Percentiles rank a stretch among this genome's conserved stretches.
phyloP scores from a whole-genome alignment of 2,888 invertebrate genomes.

The Matsumyia berberina region DNA sequence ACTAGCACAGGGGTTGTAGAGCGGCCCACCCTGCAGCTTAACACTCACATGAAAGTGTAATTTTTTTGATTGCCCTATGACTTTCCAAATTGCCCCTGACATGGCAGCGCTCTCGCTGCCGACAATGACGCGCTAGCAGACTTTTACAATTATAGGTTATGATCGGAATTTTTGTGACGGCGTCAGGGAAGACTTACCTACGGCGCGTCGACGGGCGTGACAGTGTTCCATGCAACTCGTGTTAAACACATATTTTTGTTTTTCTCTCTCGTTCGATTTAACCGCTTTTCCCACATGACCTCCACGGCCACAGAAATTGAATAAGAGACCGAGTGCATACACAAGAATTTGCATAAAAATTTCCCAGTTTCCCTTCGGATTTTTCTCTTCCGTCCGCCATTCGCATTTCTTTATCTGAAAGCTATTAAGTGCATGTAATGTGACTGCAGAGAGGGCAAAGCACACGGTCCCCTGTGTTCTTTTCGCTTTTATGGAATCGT shows the following conservation, averaged over 20 bases:
- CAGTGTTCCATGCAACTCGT: conserved; percentile 53
- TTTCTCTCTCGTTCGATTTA: conserved; percentile 19
- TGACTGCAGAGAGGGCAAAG: conserved; percentile 51
- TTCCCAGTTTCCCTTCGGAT: conserved; percentile 14
- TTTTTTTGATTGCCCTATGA: conserved; percentile 64
- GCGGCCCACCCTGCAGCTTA: not conserved
- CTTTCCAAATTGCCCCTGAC: conserved; percentile 57
- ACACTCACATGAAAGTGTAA: conserved; percentile 29
- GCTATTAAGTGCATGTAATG: conserved; percentile 76
- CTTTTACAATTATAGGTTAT: conserved; percentile 72
- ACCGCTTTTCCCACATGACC: conserved; percentile 47
- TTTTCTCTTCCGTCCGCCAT: conserved; percentile 1
- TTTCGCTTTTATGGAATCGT: conserved; percentile 61
- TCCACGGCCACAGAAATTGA: conserved; percentile 53
- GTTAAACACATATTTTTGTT: conserved; percentile 33
- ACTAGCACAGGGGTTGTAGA: not conserved
- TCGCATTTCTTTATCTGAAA: conserved; percentile 67
- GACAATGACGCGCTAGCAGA: conserved; percentile 50
- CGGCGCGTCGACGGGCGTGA: conserved; percentile 41
- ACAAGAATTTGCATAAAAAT: conserved; percentile 60
- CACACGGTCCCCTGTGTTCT: conserved; percentile 31
- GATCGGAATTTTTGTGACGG: conserved; percentile 55
- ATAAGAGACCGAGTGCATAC: conserved; percentile 23
- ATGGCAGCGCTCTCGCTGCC: conserved; percentile 33
- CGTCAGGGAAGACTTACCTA: conserved; percentile 15